A percentile compares a stretch with the other conserved stretches of the same genome.
These are phyloP conservation scores for Poecile atricapillus DNA, from an alignment of 2,113 vertebrate genomes.

Conservation along the genomic window DNA sequence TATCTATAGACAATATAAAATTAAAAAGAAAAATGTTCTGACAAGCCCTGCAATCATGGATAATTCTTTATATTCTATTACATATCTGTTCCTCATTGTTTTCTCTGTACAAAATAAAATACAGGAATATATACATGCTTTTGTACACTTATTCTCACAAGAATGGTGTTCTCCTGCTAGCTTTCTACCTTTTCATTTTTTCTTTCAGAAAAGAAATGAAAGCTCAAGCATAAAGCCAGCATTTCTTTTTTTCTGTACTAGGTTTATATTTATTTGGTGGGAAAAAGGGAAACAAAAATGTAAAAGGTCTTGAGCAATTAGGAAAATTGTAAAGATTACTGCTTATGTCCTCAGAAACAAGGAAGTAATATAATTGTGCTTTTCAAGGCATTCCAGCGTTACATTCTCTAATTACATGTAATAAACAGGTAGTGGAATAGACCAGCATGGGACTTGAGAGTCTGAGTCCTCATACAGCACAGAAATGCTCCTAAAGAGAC, in stretches of 20 bases:
- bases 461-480: not conserved
- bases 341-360: not conserved
- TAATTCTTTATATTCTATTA: not conserved
- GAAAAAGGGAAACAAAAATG: not conserved
- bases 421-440: slow-evolving; percentile 54
- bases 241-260: not conserved
- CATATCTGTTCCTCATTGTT: not conserved
- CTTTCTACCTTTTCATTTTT: not conserved
- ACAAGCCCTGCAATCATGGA: not conserved
- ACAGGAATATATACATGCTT: not conserved
- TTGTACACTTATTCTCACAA: not conserved
- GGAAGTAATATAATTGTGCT: not conserved
- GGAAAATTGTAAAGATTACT: not conserved
- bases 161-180: not conserved
- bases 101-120: not conserved
- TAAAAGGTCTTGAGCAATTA: not conserved
- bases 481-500: slow-evolving; percentile 59
- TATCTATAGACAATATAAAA: not conserved
- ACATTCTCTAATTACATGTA: slow-evolving; percentile 23
- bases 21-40: not conserved
- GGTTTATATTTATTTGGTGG: not conserved
- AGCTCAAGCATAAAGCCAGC: not conserved
- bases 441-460: slow-evolving; percentile 39
- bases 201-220: not conserved
- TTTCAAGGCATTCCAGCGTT: not conserved